Evolutionary conservation across 2,888 invertebrate genomes (phyloP), one percentile per base, ranked within the genome.

Genomic region (Sesia bembeciformis): DNA sequence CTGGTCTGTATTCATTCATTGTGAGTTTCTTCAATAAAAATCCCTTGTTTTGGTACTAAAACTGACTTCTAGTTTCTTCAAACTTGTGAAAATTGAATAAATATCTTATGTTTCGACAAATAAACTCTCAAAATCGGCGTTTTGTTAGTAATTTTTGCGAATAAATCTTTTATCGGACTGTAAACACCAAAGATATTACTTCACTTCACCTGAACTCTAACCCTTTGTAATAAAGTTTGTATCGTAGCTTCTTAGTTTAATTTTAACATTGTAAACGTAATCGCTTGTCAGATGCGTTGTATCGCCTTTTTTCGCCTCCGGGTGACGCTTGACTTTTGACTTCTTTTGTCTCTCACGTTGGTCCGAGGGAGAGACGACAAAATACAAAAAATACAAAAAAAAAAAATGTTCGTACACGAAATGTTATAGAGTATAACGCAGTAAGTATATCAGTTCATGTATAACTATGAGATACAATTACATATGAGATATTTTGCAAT

Each of bases 301-400:
- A 2, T 1, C 23, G 23, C 23, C 23, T 23, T 23, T 23, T 61
- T 67, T 62, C 63, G 80, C 81, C 82, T 72, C 64, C 68, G 76
- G 81, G 78, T 78, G 75, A 76, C 73, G 73, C 68, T 73, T 72
- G 75, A 76, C 70, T 78, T 76, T 75, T 77, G 76, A 78, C 71
- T 76, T 72, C 77, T 80, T 82, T 81, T 81, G 79, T 81, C 68
- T 72, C 67, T 55, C 60, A 62, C 60, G 60, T 60, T 60, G 57
- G 53, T 59, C 53, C 57, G 56, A 50, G 39, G 7, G 39, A 50
- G 38, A 50, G 39, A 38, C 50, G 38, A 46, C 46, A 46, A 46
- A 46, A n/a, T 8, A 46, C n/a, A 46, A 46, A 23, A 46, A 46
- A 46, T 46, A 46, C n/a, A n/a, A n/a, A 23, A 23, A 23, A 23